These are phyloP conservation scores for Diaphora mendica DNA, from an alignment of 2,888 invertebrate species.

Conservation along the genomic window DNA sequence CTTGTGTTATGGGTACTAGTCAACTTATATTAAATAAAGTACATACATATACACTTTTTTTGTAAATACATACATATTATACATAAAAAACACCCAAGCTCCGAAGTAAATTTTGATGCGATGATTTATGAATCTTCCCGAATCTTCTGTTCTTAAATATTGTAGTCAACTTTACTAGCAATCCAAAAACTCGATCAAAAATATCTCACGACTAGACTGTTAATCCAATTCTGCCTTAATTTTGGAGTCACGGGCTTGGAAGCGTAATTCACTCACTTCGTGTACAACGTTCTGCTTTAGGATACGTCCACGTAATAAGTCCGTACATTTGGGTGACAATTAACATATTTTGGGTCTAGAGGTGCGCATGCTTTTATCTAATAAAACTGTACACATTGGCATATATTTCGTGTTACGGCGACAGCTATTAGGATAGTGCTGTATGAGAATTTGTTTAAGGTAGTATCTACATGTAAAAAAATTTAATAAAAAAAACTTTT, in stretches of 20 bases:
- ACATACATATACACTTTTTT: too few species aligned
- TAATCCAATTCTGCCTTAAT: constrained; percentile 17
- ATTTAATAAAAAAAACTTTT: too few species aligned
- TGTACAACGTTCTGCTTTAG: constrained; percentile 20
- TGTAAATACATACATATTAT: too few species aligned
- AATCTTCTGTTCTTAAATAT: background rate
- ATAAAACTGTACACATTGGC: constrained; percentile 21
- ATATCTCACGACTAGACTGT: background rate
- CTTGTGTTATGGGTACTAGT: too few species aligned
- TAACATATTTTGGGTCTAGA: constrained; percentile 39
- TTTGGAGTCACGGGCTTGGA: constrained; percentile 7
- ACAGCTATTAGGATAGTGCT: background rate
- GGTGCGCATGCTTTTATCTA: constrained; percentile 33
- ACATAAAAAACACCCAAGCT: too few species aligned
- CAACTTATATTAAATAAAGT: too few species aligned
- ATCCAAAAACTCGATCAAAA: too few species aligned
- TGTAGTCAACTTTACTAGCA: background rate
- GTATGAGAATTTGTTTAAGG: background rate
- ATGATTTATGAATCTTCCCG: too few species aligned
- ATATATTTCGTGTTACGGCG: constrained; percentile 11
- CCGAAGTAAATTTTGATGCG: too few species aligned
- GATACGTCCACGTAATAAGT: constrained; percentile 18
- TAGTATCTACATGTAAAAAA: too few species aligned
- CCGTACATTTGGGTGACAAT: constrained; percentile 38
- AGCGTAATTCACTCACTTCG: constrained; percentile 22